Evolutionary conservation across 2,888 invertebrate species (phyloP).

Genomic region (Malthinus seriepunctatus): DNA sequence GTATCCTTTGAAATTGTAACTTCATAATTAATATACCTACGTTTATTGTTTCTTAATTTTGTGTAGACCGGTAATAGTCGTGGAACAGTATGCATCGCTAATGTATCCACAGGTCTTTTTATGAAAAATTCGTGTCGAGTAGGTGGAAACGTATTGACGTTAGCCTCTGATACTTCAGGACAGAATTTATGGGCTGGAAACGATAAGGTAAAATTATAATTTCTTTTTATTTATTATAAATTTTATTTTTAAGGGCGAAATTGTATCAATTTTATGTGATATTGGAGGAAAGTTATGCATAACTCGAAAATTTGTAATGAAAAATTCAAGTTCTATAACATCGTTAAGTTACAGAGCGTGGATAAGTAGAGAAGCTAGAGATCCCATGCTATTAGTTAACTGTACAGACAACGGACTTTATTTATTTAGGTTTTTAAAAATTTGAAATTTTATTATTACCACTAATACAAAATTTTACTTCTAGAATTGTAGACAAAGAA

Average conservation of each 20-base stretch:
- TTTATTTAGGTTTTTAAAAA: conserved; percentile 57
- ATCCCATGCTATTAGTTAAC: conserved; percentile 76
- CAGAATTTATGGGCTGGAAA: conserved; percentile 83
- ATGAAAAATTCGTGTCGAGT: conserved; percentile 64
- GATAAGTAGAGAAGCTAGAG: conserved; percentile 71
- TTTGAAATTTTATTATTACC: too few species aligned
- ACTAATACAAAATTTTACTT: conserved; percentile 19
- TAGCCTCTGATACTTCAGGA: conserved; percentile 79
- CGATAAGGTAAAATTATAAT: conserved; percentile 60
- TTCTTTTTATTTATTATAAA: not conserved
- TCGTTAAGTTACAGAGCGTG: conserved; percentile 80
- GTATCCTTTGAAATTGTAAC: conserved; percentile 64
- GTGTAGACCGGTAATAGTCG: conserved; percentile 69
- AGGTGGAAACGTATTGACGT: conserved; percentile 66
- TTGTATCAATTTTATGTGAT: conserved; percentile 48
- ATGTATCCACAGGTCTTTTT: conserved; percentile 84
- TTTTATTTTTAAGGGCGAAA: conserved; percentile 46
- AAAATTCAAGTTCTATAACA: conserved; percentile 59
- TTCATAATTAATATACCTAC: conserved; percentile 5
- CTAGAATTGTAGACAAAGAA: conserved; percentile 67
- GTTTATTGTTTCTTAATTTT: conserved; percentile 38
- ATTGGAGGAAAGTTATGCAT: conserved; percentile 46
- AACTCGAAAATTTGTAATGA: conserved; percentile 43
- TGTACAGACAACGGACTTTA: conserved; percentile 75
- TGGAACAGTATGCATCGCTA: conserved; percentile 77